A percentile compares a stretch with the other conserved stretches of the same genome.
Evolutionary conservation across 2,888 invertebrate genomes (phyloP).

Genomic region (Phragmatobia fuliginosa): DNA sequence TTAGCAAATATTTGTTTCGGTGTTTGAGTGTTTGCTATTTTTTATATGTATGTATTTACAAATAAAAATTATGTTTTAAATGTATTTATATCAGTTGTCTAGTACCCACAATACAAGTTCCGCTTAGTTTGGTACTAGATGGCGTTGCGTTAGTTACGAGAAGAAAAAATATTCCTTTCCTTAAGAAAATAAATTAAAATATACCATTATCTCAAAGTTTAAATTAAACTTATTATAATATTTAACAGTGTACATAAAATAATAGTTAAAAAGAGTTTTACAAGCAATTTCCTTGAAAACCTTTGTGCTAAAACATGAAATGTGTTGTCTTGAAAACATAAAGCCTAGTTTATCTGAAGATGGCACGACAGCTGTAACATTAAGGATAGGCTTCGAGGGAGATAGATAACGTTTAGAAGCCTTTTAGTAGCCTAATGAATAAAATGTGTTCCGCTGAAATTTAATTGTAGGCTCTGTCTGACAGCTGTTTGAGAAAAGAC

Average conservation of each 20-base stretch:
- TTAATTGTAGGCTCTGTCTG: neutral
- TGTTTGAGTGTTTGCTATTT: too few species aligned
- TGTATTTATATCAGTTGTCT: too few species aligned
- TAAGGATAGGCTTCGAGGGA: constrained; percentile 1
- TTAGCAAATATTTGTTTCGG: too few species aligned
- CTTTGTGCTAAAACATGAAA: neutral
- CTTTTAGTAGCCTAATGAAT: constrained; percentile 8
- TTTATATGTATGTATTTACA: too few species aligned
- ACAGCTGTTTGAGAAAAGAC: neutral
- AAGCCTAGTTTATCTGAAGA: constrained; percentile 4
- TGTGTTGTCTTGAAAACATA: neutral
- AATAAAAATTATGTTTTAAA: too few species aligned
- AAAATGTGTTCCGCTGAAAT: constrained; percentile 8
- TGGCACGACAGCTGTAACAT: neutral
- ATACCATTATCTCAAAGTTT: neutral
- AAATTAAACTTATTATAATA: neutral
- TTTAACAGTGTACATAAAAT: neutral
- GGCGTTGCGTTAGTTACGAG: too few species aligned
- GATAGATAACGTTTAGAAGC: constrained; percentile 4
- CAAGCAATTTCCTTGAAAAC: neutral
- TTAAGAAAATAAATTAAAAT: neutral
- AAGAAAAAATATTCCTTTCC: neutral
- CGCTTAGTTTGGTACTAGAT: too few species aligned
- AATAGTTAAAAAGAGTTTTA: neutral
- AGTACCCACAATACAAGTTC: too few species aligned